Conservation (phyloP, 1,140 invertebrate species). For the Notospermus geniculatus region DNA sequence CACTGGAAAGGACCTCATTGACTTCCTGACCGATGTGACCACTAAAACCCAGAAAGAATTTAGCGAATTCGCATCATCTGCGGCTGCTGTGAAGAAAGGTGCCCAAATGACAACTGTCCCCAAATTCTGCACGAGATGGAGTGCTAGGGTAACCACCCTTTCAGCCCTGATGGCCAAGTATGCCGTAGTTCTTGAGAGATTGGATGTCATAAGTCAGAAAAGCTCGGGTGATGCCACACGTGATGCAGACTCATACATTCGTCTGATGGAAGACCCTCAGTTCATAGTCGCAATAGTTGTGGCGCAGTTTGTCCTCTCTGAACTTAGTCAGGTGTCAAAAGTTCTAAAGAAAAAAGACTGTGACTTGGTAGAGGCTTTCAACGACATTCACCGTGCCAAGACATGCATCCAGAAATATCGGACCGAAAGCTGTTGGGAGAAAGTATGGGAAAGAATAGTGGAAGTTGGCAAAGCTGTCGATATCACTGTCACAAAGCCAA, state of each 20-base stretch:
- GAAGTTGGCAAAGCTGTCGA: not conserved
- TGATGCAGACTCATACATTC: not conserved
- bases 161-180: too few relatives aligned
- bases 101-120: too few relatives aligned
- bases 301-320: not conserved
- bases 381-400: not conserved
- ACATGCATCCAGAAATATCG: not conserved
- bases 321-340: not conserved
- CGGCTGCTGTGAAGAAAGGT: too few relatives aligned
- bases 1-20: too few relatives aligned
- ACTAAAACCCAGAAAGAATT: too few relatives aligned
- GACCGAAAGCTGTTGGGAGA: not conserved
- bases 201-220: not conserved
- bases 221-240: too few relatives aligned
- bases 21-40: too few relatives aligned
- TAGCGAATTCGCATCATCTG: too few relatives aligned
- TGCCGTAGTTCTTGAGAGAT: too few relatives aligned
- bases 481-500: not conserved
- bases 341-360: not conserved
- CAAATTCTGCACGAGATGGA: too few relatives aligned
- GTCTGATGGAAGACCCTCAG: not conserved
- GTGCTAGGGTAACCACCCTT: too few relatives aligned
- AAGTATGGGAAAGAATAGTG: not conserved
- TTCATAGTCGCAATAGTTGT: constrained; percentile 3
- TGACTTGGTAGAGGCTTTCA: not conserved